Percentiles rank a stretch among this genome's conserved stretches.
Conservation (phyloP, 2,113 vertebrate genomes). For the Tichodroma muraria region DNA sequence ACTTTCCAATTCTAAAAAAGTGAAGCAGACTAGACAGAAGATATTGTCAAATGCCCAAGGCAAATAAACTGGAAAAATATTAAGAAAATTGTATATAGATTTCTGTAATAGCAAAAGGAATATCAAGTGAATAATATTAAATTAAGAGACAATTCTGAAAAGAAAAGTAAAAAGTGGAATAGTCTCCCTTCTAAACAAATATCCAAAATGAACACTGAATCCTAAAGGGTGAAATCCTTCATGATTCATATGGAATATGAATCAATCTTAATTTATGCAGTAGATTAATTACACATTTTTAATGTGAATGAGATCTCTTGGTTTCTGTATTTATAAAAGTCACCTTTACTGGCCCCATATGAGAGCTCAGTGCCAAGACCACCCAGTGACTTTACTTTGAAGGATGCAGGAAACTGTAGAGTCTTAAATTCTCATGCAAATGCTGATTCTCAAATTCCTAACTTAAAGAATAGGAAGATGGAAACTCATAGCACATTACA, state of each 20-base stretch:
- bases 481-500: neutral
- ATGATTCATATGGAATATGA: neutral
- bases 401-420: constrained; percentile 5
- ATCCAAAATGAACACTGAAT: neutral
- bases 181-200: neutral
- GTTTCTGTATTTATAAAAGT: neutral
- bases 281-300: neutral
- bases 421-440: constrained; percentile 24
- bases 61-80: constrained; percentile 20
- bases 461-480: constrained; percentile 30
- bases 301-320: neutral
- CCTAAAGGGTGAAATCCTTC: neutral
- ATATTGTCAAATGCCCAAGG: neutral
- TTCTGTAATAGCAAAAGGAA: neutral
- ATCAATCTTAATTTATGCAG: neutral
- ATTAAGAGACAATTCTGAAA: neutral
- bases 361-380: neutral
- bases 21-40: neutral
- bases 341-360: neutral
- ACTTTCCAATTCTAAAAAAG: neutral
- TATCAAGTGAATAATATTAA: neutral
- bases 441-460: constrained; percentile 35
- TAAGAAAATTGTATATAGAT: neutral
- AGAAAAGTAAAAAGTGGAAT: neutral
- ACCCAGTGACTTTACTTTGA: constrained; percentile 34